These are phyloP conservation scores for Mayetiola destructor DNA, from an alignment of 2,888 invertebrate genomes.

Conservation along the genomic window DNA sequence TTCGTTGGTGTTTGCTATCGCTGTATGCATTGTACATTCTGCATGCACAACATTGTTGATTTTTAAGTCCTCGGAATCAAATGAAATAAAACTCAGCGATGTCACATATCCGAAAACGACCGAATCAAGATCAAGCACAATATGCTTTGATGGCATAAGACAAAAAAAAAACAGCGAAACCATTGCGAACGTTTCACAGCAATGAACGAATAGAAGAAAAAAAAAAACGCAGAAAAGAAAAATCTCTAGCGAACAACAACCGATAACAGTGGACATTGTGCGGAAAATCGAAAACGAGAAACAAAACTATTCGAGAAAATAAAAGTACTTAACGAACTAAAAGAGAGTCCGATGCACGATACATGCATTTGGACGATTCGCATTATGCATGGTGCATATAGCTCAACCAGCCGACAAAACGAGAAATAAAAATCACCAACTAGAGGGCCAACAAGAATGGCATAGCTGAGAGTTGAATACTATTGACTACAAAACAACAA, in stretches of 20 bases:
- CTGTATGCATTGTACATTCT: not conserved
- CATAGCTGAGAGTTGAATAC: too few species aligned
- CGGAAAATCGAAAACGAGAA: not conserved
- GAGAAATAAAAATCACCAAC: too few species aligned
- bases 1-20: not conserved
- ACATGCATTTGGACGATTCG: too few species aligned
- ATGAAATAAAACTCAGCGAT: not conserved
- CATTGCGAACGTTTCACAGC: not conserved
- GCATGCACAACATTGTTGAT: not conserved
- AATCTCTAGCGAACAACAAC: too few species aligned
- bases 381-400: too few species aligned
- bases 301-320: not conserved
- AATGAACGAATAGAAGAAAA: too few species aligned
- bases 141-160: not conserved
- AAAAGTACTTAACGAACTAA: not conserved
- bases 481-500: too few species aligned
- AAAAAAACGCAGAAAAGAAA: too few species aligned
- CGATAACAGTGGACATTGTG: not conserved
- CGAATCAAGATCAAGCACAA: constrained; percentile 7
- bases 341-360: too few species aligned
- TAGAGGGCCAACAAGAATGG: too few species aligned
- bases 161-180: not conserved
- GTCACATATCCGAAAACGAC: not conserved
- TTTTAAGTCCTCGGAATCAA: not conserved
- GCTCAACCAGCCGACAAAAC: too few species aligned